Evolutionary conservation across 2,113 vertebrate species (phyloP), one percentile per base, ranked within the genome.

Genomic region (Promerops cafer): DNA sequence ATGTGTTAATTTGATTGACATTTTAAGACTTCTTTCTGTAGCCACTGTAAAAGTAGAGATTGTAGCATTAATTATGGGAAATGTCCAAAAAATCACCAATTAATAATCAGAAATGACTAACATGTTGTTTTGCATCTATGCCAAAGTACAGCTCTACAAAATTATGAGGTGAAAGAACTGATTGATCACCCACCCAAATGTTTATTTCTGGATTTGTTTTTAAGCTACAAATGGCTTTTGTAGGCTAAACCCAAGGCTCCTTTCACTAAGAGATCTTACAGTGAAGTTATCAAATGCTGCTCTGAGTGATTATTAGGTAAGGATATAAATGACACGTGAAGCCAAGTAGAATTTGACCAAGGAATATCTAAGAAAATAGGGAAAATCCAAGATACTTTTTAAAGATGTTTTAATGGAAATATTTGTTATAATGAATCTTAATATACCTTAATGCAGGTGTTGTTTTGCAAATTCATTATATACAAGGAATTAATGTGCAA

Each of bases 201-300:
- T 81, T 93, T 96, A 76, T 92, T 94, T 87, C 65, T 91, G 69
- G 22, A 30, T 54, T 78, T 84, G 28, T 89, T 91, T 91, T 89
- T 70, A 75, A 93, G 54, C 42, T 54, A 53, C 47, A 87, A 57
- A 59, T 87, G 53, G 30, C 42, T 89, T 78, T 75, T 70, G 15
- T 63, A 60, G 44, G 53, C 27, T 63, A 90, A 61, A 37, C 7
- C 8, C 10, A 33, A 49, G 50, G 47, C 13, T 84, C 1, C 39
- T 79, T 83, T 78, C 50, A 35, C 30, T 64, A 56, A 52, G 39
- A 76, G 66, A 47, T 65, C n/a, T 64, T 76, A 22, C 16, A 39
- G 22, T 76, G 35, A 71, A 33, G 13, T 66, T 27, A 5, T 50
- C 9, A 83, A 53, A 27, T 54, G 23, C 19, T 52, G 6, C 10